Percentiles rank a stretch among this genome's conserved stretches.
phyloP scores from a whole-genome alignment of 2,113 vertebrate genomes.

The Hyaena hyaena region DNA sequence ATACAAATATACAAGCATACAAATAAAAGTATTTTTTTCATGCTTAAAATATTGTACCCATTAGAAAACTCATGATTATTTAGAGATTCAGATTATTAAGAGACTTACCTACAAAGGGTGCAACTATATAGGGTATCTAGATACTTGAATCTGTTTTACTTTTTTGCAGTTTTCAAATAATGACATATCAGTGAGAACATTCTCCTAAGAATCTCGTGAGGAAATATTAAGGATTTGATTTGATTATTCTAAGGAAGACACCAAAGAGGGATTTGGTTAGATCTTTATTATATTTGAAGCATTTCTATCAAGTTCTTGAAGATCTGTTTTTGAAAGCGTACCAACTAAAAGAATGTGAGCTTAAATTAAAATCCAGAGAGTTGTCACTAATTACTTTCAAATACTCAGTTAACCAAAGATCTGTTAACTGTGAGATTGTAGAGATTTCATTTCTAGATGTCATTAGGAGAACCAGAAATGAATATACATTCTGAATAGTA shows the following conservation, averaged over 20 bases:
- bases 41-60: not conserved
- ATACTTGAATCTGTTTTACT: not conserved
- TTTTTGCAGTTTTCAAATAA: not conserved
- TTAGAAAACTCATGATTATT: not conserved
- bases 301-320: slow-evolving; percentile 3
- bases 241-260: not conserved
- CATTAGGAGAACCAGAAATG: not conserved
- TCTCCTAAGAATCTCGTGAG: not conserved
- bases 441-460: not conserved
- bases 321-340: not conserved
- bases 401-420: not conserved
- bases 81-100: not conserved
- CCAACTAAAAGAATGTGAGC: not conserved
- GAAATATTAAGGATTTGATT: not conserved
- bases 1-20: not conserved
- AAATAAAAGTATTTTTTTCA: not conserved
- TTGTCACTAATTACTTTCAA: slow-evolving; percentile 16
- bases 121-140: not conserved
- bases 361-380: slow-evolving; percentile 1
- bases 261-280: not conserved
- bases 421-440: not conserved
- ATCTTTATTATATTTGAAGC: not conserved
- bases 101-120: not conserved
- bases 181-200: not conserved
- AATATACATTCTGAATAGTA: not conserved